Evolutionary conservation across 2,888 invertebrate genomes (phyloP).

Genomic region (Protonemura montana): DNA sequence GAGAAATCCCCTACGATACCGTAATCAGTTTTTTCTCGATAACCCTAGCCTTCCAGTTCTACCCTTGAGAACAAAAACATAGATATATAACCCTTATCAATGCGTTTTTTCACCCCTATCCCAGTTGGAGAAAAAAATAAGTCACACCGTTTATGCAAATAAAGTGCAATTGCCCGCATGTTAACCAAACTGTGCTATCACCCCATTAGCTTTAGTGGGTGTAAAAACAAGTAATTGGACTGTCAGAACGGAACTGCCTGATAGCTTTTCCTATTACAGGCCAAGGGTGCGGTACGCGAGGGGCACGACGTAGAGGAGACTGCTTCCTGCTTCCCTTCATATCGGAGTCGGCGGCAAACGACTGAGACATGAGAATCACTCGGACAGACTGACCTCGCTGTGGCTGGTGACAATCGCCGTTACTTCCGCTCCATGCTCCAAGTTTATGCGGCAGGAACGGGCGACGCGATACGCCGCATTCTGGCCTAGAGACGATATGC

Average conservation of each 20-base stretch:
- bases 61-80: neutral
- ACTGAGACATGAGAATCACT: neutral
- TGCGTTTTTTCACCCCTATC: neutral
- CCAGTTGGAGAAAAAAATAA: neutral
- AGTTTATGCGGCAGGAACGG: neutral
- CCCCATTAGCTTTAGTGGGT: neutral
- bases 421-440: neutral
- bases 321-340: neutral
- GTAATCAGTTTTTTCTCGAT: neutral
- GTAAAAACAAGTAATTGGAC: neutral
- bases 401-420: neutral
- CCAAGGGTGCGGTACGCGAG: neutral
- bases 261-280: neutral
- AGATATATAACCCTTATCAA: neutral
- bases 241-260: neutral
- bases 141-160: neutral
- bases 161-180: neutral
- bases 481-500: no score
- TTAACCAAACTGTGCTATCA: neutral
- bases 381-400: neutral
- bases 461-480: neutral
- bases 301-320: neutral
- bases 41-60: neutral
- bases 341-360: neutral
- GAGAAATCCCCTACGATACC: neutral